Evolutionary conservation across 2,113 vertebrate genomes (phyloP).

Genomic region (Orycteropus afer): DNA sequence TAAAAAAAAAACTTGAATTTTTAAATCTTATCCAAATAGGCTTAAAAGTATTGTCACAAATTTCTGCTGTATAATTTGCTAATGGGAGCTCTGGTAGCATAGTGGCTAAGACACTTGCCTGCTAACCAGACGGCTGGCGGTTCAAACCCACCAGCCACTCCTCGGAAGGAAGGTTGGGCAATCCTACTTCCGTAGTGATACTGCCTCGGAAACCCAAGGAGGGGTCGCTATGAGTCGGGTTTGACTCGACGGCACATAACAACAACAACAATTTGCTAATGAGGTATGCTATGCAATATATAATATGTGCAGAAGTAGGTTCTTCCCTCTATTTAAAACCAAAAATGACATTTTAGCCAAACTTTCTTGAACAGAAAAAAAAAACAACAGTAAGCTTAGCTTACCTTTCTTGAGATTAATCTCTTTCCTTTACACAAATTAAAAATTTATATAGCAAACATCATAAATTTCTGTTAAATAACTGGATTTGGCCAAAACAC

Average conservation of each 20-base stretch:
- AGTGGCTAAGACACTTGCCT: too few species aligned
- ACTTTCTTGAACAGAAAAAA: neutral
- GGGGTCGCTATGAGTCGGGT: too few species aligned
- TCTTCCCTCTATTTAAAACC: neutral
- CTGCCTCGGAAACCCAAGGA: too few species aligned
- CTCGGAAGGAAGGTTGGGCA: too few species aligned
- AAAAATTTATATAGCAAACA: neutral
- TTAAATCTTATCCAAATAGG: neutral
- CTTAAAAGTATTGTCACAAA: neutral
- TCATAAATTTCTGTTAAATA: neutral
- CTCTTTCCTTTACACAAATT: neutral
- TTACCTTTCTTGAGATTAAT: neutral
- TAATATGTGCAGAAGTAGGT: neutral
- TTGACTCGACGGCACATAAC: too few species aligned
- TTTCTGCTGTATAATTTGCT: neutral
- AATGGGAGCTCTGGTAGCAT: too few species aligned
- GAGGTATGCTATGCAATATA: neutral
- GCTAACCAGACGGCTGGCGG: too few species aligned
- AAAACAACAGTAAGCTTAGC: neutral
- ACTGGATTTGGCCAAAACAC: neutral
- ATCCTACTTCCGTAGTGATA: too few species aligned
- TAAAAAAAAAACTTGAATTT: neutral
- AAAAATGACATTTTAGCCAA: neutral
- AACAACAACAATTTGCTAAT: too few species aligned
- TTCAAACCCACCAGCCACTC: too few species aligned